These are phyloP conservation scores for Laodelphax striatellus DNA, from an alignment of 1,140 invertebrate species.

Conservation along the genomic window DNA sequence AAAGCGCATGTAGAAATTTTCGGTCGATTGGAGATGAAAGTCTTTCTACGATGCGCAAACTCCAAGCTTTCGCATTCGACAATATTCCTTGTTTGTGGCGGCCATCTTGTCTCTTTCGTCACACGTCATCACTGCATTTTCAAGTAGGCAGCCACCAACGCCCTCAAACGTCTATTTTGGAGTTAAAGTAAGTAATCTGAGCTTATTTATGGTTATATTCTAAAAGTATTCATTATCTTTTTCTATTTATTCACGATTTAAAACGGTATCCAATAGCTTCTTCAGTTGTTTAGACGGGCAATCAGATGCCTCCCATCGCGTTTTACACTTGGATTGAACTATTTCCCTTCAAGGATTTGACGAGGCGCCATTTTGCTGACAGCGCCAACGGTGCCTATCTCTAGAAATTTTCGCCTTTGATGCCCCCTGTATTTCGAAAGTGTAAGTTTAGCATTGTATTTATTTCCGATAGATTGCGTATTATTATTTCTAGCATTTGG, in stretches of 20 bases:
- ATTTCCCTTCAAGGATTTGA: neutral
- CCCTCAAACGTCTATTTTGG: conserved; percentile 15
- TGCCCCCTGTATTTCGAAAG: conserved; percentile 50
- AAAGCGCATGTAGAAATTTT: too few relatives aligned
- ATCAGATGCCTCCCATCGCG: too few relatives aligned
- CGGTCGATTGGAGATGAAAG: too few relatives aligned
- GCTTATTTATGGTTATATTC: neutral
- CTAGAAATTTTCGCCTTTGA: conserved; percentile 54
- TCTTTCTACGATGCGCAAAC: neutral
- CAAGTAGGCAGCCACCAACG: conserved; percentile 13
- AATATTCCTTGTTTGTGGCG: neutral
- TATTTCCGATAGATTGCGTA: conserved; percentile 41
- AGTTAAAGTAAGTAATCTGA: conserved; percentile 8
- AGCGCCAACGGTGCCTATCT: conserved; percentile 59
- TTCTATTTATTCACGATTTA: neutral
- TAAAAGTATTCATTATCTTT: neutral
- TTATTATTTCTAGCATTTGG: conserved; percentile 4
- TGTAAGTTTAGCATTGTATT: conserved; percentile 42
- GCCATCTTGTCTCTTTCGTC: conserved; percentile 16
- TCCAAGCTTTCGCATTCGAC: neutral
- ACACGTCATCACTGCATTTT: conserved; percentile 2
- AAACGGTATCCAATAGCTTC: too few relatives aligned
- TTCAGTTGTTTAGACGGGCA: too few relatives aligned
- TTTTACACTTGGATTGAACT: too few relatives aligned
- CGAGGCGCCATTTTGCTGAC: conserved; percentile 47